phyloP scores from a whole-genome alignment of 2,797 vertebrate genomes.

The Sebastes variabilis region DNA sequence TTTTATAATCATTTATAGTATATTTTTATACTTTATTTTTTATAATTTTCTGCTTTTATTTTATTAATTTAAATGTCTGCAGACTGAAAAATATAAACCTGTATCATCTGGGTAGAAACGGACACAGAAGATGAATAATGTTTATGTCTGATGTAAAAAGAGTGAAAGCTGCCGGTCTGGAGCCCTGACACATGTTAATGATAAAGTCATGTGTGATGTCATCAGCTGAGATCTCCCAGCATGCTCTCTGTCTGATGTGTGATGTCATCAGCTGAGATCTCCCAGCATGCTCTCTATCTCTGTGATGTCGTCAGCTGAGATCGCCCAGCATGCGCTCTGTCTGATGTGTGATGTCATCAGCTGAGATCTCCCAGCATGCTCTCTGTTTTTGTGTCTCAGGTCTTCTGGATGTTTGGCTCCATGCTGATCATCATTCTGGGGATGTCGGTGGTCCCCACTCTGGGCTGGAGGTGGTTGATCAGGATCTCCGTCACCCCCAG shows the following conservation, averaged over 20 bases:
- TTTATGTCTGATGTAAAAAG: no score
- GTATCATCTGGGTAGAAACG: no score
- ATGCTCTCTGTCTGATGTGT: constrained; percentile 23
- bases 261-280: constrained; percentile 33
- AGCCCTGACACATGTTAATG: no score
- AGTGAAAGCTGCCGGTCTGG: no score
- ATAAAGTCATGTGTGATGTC: constrained; percentile 27
- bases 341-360: constrained; percentile 31
- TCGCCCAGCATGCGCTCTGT: constrained; percentile 42
- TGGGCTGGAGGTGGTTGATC: constrained; percentile 97
- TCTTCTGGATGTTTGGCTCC: constrained; percentile 94
- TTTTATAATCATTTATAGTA: no score
- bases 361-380: constrained; percentile 38
- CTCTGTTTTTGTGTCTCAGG: constrained; percentile 71
- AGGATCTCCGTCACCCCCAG: constrained; percentile 89
- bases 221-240: constrained; percentile 16
- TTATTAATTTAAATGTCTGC: no score
- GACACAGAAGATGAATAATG: no score
- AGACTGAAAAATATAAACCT: no score
- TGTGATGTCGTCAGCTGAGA: constrained; percentile 28
- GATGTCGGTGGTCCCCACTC: constrained; percentile 86
- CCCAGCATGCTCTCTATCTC: constrained; percentile 43
- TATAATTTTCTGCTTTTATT: no score
- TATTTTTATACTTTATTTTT: no score
- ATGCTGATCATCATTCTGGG: constrained; percentile 92